Evolutionary conservation across 1,140 invertebrate species (phyloP).

Genomic region (Ctenoplectra terminalis): DNA sequence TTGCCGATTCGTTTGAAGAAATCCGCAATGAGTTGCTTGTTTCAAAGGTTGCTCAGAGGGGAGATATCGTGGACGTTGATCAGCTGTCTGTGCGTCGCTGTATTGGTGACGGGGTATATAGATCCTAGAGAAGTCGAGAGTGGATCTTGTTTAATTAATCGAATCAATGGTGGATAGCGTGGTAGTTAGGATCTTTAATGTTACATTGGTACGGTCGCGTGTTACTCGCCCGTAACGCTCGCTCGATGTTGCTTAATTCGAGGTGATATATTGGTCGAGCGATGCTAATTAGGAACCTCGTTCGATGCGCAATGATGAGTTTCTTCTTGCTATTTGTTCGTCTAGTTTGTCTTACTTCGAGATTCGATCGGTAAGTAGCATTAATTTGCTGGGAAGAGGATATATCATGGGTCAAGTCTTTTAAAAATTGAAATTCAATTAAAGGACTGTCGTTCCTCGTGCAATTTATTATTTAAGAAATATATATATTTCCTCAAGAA

Average conservation of each 20-base stretch:
- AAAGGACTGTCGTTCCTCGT: too few species aligned
- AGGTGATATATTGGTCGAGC: slow-evolving; percentile 38
- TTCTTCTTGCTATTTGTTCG: not conserved
- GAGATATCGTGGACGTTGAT: slow-evolving; percentile 34
- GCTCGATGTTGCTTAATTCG: slow-evolving; percentile 42
- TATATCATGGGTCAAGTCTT: too few species aligned
- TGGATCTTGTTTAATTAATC: slow-evolving; percentile 55
- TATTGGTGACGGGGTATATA: not conserved
- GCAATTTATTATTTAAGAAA: too few species aligned
- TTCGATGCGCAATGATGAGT: slow-evolving; percentile 8
- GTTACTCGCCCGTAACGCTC: slow-evolving; percentile 16
- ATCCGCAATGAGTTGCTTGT: not conserved
- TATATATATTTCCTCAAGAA: too few species aligned
- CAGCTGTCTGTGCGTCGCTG: slow-evolving; percentile 9
- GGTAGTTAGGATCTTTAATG: slow-evolving; percentile 33
- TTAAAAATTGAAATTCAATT: too few species aligned
- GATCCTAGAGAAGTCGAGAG: slow-evolving; percentile 42
- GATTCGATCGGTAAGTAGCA: not conserved
- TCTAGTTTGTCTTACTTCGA: not conserved
- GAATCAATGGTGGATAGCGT: slow-evolving; percentile 40
- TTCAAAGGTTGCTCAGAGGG: too few species aligned
- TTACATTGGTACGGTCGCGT: slow-evolving; percentile 38
- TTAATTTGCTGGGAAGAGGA: not conserved
- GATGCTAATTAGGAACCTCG: slow-evolving; percentile 45
- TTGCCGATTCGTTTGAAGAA: slow-evolving; percentile 11